These are phyloP conservation scores for Frankliniella fusca DNA, from an alignment of 2,888 invertebrate species.

Conservation along the genomic window DNA sequence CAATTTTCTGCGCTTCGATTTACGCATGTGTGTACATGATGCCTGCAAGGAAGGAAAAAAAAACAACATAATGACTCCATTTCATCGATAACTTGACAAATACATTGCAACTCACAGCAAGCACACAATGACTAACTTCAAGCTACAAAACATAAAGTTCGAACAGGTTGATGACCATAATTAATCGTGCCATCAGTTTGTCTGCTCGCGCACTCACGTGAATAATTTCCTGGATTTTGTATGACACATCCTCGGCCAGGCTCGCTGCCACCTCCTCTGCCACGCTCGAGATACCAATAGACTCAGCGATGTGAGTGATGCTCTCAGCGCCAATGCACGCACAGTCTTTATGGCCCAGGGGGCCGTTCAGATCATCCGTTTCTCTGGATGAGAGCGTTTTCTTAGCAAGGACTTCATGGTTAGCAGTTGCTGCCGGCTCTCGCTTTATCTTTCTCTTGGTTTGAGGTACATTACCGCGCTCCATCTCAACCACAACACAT, in stretches of 20 bases:
- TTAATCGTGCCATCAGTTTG: not conserved
- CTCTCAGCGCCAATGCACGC: not conserved
- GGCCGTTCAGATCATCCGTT: not conserved
- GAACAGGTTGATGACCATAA: not conserved
- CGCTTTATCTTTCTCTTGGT: not conserved
- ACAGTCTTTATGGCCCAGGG: not conserved
- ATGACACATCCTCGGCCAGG: slow-evolving; percentile 1
- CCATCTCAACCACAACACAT: not conserved
- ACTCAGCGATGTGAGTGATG: not conserved
- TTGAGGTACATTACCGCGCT: not conserved
- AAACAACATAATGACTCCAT: not conserved
- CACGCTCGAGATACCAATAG: not conserved
- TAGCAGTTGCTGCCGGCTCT: not conserved
- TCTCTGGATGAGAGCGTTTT: not conserved
- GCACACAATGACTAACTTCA: too few relatives aligned
- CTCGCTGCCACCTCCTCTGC: not conserved
- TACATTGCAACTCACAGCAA: too few relatives aligned
- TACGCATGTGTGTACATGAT: not conserved
- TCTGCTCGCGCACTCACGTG: not conserved
- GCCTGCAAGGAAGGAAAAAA: not conserved
- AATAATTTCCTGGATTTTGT: not conserved
- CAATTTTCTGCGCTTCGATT: not conserved
- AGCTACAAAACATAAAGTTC: too few relatives aligned
- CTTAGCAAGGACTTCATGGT: not conserved
- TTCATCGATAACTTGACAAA: not conserved